Conservation (phyloP, 2,888 invertebrate genomes). For the Agrotis ipsilon region DNA sequence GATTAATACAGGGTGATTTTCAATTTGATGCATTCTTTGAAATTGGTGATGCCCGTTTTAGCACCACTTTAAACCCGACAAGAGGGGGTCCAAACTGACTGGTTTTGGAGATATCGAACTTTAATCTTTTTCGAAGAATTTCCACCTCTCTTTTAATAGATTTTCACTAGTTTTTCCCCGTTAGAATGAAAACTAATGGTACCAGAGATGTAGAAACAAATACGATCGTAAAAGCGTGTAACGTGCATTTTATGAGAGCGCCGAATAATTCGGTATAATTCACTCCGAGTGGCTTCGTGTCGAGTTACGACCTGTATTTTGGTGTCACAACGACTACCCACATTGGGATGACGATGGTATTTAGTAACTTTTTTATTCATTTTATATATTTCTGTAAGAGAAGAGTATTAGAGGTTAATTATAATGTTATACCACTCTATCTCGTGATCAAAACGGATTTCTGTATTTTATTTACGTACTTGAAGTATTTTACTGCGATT, state of each 20-base stretch:
- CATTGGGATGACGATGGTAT: neutral
- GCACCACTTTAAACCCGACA: no score
- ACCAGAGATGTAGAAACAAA: slow-evolving; percentile 66
- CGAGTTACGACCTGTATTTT: slow-evolving; percentile 60
- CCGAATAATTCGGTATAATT: slow-evolving; percentile 73
- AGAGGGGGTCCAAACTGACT: no score
- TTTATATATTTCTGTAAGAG: no score
- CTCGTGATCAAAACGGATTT: neutral
- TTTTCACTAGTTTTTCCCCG: neutral
- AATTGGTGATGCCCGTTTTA: no score
- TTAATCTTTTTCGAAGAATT: no score
- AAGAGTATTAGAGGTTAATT: neutral
- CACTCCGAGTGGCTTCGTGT: slow-evolving; percentile 65
- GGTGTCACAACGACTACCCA: slow-evolving; percentile 45
- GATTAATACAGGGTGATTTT: no score
- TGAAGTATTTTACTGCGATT: no score
- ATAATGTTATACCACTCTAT: neutral
- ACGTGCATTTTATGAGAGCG: slow-evolving; percentile 72
- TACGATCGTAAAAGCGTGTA: slow-evolving; percentile 71
- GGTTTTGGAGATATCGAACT: no score
- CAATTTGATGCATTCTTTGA: no score
- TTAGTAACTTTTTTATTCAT: neutral
- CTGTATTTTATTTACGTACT: no score
- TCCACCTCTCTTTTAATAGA: no score
- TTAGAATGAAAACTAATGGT: slow-evolving; percentile 54